Evolutionary conservation across 2,888 invertebrate genomes (phyloP).

Genomic region (Macrophya alboannulata): DNA sequence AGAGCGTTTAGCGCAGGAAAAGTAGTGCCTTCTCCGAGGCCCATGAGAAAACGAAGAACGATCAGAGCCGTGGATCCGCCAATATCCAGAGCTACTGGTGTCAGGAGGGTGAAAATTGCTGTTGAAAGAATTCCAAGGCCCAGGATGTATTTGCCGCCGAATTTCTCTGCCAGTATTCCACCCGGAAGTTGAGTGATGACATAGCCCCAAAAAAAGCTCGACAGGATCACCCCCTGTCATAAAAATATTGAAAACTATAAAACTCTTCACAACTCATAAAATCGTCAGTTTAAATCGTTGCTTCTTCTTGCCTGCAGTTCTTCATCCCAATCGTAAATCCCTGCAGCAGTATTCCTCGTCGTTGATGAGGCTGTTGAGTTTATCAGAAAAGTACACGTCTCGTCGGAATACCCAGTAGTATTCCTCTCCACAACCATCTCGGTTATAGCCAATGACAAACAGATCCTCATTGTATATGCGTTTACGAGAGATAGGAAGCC

Average conservation of each 20-base stretch:
- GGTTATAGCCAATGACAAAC: slow-evolving; percentile 85
- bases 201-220: slow-evolving; percentile 94
- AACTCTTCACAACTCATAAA: neutral
- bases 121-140: slow-evolving; percentile 92
- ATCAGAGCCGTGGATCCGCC: slow-evolving; percentile 88
- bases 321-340: slow-evolving; percentile 71
- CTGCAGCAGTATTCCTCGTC: slow-evolving; percentile 48
- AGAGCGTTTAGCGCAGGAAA: slow-evolving; percentile 92
- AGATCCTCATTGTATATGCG: slow-evolving; percentile 87
- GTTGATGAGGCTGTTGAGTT: slow-evolving; percentile 9
- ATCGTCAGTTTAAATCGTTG: neutral
- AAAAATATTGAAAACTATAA: slow-evolving; percentile 19
- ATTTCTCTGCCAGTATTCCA: slow-evolving; percentile 89
- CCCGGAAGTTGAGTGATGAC: slow-evolving; percentile 92
- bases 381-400: neutral
- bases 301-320: slow-evolving; percentile 67
- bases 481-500: slow-evolving; percentile 85
- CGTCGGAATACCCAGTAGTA: neutral
- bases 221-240: slow-evolving; percentile 89
- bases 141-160: slow-evolving; percentile 93
- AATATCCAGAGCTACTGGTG: slow-evolving; percentile 87
- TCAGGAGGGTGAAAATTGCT: slow-evolving; percentile 90
- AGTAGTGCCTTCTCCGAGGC: slow-evolving; percentile 92
- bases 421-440: slow-evolving; percentile 81
- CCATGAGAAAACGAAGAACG: slow-evolving; percentile 89